Base-by-base conservation (phyloP, 2,888 invertebrate genomes). In the Dorcus hopei region DNA sequence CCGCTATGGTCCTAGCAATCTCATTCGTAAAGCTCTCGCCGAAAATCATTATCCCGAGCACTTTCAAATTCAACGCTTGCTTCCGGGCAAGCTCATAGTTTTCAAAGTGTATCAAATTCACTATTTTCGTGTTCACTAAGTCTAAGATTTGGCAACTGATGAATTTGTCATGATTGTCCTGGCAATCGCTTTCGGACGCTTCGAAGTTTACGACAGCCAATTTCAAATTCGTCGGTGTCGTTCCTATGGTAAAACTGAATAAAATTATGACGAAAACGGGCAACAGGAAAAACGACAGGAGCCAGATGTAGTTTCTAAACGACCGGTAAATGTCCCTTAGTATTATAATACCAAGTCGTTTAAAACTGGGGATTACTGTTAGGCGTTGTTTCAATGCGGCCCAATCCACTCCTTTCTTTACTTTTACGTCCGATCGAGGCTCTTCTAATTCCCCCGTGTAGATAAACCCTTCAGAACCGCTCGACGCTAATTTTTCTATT, bases 391-490 rank as follows among this genome's bases (percentile, higher is more conserved):
- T 38, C 9, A 54, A 47, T 26, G 14, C 38, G 9, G 33, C 19
- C 40, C 51, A 59, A 38, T 48, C 47, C 8, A 26, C 23, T 45
- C 23, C 23, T 45, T 1, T 9, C 23, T 6, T 16, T 45, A 19
- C n/a, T 41, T 41, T 9, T 19, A 11, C 8, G 3, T 9, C 41
- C 0, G 42, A 9, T 26, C 23, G 14, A 3, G 4, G 14, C 7
- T 58, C 52, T 5, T 50, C 45, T 11, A 58, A 55, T 14, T 58
- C 61, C 14, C 58, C 64, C 6, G 49, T 45, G 39, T 63, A 65
- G 8, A 65, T 23, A 52, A 65, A 65, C 9, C 65, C 65, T 55
- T 63, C 65, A 4, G 65, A 65, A n/a, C 57, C 57, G n/a, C 49
- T 42, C 1, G 42, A 14, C 9, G 51, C 43, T 26, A 60, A 9